Evolutionary conservation across 2,888 invertebrate species (phyloP), one percentile per base, ranked within the genome.

Genomic region (Nymphalis polychloros): DNA sequence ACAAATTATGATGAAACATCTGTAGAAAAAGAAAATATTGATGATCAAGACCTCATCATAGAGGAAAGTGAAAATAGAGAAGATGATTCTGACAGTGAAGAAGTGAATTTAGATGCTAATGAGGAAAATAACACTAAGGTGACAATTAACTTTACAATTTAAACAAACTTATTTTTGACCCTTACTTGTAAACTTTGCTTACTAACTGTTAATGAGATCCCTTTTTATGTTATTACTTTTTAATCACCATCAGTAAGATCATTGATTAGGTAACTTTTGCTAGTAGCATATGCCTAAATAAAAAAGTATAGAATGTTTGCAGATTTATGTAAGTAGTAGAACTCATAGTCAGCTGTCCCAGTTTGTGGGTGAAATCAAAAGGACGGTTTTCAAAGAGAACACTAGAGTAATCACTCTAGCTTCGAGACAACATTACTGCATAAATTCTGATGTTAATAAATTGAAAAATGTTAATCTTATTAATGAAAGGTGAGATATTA

Each of bases 281-380:
- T 41, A 41, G 13, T 41, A 13, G 41, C 41, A 41, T 41, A 4
- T 41, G 13, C 4, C 2, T 41, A 13, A 41, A 41, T 41, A 13
- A 41, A 13, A 13, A 41, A 13, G 41, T 41, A 4, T 41, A 8
- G 31, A 17, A 23, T 47, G 8, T 67, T 88, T 88, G 48, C 89
- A 97, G 96, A 96, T 99, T 72, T 97, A 96, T 81, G 99, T 97
- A 85, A 98, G 98, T 84, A 98, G 98, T 73, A 94, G 99, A 78
- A 99, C 99, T 7, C 99, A 99, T 87, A 98, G 99, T 1, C 99
- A 99, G 84, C 87, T 99, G 52, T 94, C 97, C 0, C 99, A 99
- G 86, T 97, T 99, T 88, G 95, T 98, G n/a, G 94, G 95, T 57
- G 99, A 99, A 93, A 94, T 99, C 2, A 95, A 96, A 76, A 96